These are phyloP conservation scores for Sarotherodon lohbergeri DNA, from an alignment of 2,113 vertebrate species.

Conservation along the genomic window DNA sequence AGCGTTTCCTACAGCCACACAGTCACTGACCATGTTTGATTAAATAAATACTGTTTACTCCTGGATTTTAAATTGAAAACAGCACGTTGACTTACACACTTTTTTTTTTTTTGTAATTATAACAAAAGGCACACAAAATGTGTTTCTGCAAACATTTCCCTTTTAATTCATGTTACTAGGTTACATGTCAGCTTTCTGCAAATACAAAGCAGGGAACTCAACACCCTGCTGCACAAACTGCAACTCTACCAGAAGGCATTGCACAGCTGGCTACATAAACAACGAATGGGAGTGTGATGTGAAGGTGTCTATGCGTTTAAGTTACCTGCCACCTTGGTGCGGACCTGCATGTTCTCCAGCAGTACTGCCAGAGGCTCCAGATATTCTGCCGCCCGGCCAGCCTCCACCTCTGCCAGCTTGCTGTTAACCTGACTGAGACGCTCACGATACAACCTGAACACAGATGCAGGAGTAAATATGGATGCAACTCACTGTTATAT, in stretches of 20 bases:
- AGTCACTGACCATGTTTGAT: neutral
- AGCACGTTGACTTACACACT: neutral
- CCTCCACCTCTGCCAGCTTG: constrained; percentile 93
- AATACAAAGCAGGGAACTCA: neutral
- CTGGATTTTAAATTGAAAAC: neutral
- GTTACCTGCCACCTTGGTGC: constrained; percentile 96
- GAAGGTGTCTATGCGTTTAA: neutral
- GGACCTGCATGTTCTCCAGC: constrained; percentile 99
- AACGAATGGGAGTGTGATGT: rapidly evolving
- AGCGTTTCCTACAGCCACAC: neutral
- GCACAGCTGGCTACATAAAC: neutral
- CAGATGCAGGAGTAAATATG: neutral
- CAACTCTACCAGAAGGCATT: neutral
- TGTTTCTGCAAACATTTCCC: rapidly evolving
- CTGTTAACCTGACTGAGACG: constrained; percentile 94
- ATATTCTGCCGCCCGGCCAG: constrained; percentile 93
- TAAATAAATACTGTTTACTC: neutral
- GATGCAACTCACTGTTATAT: constrained; percentile 64
- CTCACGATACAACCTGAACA: constrained; percentile 88
- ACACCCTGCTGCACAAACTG: neutral
- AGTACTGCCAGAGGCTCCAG: constrained; percentile 94
- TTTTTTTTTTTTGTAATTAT: neutral
- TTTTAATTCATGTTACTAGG: neutral
- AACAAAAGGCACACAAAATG: neutral
- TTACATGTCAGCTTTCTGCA: neutral